Conservation (phyloP, 2,888 invertebrate species). For the Carterocephalus palaemon region DNA sequence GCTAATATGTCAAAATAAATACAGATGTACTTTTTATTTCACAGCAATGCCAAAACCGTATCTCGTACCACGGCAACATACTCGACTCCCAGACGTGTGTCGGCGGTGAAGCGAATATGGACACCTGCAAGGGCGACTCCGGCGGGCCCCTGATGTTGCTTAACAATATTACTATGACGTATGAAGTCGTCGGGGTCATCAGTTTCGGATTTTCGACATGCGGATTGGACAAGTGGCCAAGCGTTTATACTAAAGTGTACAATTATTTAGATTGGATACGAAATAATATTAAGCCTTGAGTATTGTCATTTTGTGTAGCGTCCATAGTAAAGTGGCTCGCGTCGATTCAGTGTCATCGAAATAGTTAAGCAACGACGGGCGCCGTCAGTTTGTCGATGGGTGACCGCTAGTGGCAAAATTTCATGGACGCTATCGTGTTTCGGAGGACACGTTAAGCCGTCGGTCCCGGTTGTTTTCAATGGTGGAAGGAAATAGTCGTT, state of each 20-base stretch:
- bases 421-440: too few species aligned
- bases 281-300: slow-evolving; percentile 42
- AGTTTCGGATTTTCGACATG: slow-evolving; percentile 79
- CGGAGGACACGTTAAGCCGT: too few species aligned
- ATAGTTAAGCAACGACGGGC: too few species aligned
- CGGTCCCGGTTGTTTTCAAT: too few species aligned
- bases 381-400: too few species aligned
- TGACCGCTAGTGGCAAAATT: too few species aligned
- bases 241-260: slow-evolving; percentile 81
- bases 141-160: slow-evolving; percentile 81
- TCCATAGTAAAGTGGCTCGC: too few species aligned
- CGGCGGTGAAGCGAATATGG: slow-evolving; percentile 75
- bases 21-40: slow-evolving; percentile 5
- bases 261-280: slow-evolving; percentile 80
- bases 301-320: too few species aligned
- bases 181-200: slow-evolving; percentile 73
- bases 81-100: slow-evolving; percentile 71
- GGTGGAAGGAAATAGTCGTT: too few species aligned
- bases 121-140: slow-evolving; percentile 81
- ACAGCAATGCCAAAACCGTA: slow-evolving; percentile 28
- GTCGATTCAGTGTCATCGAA: too few species aligned
- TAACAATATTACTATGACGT: slow-evolving; percentile 33
- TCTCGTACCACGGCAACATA: slow-evolving; percentile 26
- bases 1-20: too few species aligned
- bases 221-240: slow-evolving; percentile 78